Conservation (phyloP, 35 echinoderm and acorn worm species). For the Amphiura filiformis region DNA sequence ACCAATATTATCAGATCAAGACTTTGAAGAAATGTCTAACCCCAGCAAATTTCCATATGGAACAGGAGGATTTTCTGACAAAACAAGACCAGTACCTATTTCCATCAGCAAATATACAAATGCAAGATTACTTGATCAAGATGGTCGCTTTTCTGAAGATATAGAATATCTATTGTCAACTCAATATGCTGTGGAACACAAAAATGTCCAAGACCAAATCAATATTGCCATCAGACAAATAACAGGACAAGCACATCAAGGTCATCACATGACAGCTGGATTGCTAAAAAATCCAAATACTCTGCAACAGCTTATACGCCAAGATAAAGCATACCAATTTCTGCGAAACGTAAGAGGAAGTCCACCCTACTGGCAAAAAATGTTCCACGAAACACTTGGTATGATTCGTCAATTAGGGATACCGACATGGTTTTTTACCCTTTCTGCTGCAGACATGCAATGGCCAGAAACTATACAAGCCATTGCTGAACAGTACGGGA, state of each 20-base stretch:
- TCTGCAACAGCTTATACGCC: constrained; percentile 4
- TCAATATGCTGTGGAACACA: constrained; percentile 35
- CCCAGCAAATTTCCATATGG: constrained; percentile 2
- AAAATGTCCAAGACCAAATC: not conserved
- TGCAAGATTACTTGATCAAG: constrained; percentile 10
- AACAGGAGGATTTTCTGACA: not conserved
- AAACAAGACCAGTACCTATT: not conserved
- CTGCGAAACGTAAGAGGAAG: constrained; percentile 12
- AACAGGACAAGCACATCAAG: constrained; percentile 27
- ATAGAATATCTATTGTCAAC: constrained; percentile 41
- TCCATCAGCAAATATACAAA: constrained; percentile 14
- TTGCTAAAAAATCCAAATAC: not conserved
- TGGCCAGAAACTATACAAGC: constrained; percentile 52
- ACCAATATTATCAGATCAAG: not conserved
- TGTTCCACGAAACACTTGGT: constrained; percentile 23
- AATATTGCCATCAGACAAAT: constrained; percentile 8
- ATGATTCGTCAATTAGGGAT: constrained; percentile 49
- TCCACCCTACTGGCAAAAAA: constrained; percentile 47
- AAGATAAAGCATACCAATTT: constrained; percentile 43
- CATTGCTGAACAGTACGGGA: constrained; percentile 30
- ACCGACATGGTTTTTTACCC: constrained; percentile 64
- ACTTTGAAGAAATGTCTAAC: constrained; percentile 19
- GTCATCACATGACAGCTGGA: not conserved
- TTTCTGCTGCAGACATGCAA: constrained; percentile 57
- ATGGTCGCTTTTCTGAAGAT: constrained; percentile 21